These are phyloP conservation scores for Melangyna quadrimaculata DNA, from an alignment of 2,888 invertebrate species.

Conservation along the genomic window DNA sequence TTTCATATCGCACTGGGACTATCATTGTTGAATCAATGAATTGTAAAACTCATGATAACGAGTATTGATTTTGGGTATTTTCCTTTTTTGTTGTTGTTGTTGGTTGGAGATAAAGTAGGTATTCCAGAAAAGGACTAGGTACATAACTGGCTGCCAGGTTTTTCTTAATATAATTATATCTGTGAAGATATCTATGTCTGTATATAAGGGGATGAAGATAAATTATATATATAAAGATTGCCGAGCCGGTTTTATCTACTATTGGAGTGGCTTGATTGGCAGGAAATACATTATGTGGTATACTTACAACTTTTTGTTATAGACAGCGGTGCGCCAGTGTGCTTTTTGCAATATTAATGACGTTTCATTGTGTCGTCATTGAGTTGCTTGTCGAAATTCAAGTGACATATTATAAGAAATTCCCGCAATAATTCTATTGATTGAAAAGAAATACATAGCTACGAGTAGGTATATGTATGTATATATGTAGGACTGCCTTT, in stretches of 20 bases:
- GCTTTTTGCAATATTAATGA: conserved; percentile 69
- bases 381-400: conserved; percentile 26
- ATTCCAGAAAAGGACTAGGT: conserved; percentile 25
- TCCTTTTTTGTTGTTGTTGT: background rate
- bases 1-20: conserved; percentile 11
- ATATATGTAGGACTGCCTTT: conserved; percentile 14
- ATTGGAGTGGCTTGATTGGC: conserved; percentile 67
- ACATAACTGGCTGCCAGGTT: background rate
- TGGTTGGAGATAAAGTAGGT: conserved; percentile 40
- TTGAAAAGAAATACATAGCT: background rate
- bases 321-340: conserved; percentile 3
- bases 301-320: no score
- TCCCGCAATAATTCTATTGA: background rate
- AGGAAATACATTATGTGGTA: conserved; percentile 64
- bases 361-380: conserved; percentile 43
- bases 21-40: conserved; percentile 60
- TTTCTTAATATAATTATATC: background rate
- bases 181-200: background rate
- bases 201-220: conserved; percentile 40
- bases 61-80: conserved; percentile 63
- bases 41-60: conserved; percentile 66
- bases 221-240: background rate
- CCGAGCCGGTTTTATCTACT: conserved; percentile 11
- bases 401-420: conserved; percentile 41
- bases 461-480: no score